Evolutionary conservation across 2,113 vertebrate species (phyloP), one percentile per base, ranked within the genome.

Genomic region (Esox niger): DNA sequence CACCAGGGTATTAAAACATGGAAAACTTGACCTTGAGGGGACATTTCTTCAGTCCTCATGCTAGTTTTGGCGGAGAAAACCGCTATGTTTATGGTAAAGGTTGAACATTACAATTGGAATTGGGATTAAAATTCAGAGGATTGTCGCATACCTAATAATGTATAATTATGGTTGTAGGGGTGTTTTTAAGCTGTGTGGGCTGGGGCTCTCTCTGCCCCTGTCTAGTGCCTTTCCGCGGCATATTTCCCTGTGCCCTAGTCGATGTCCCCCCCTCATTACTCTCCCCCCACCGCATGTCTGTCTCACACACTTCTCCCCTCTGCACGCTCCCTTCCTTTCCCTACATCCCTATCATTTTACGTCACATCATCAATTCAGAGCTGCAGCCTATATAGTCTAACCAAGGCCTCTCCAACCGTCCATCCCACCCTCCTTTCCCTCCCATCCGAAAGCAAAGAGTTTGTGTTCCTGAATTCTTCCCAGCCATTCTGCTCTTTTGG

Each of bases 181-280:
- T n/a, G n/a, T n/a, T n/a, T 4, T 70, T 43, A 54, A 23, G 25
- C 38, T 54, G 35, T 58, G 56, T 32, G 54, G 31, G 49, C 66
- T n/a, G n/a, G n/a, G n/a, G n/a, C 8, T 56, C 54, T 56, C 54
- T 57, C 55, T 57, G 10, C 55, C 55, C 0, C 55, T 57, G 23
- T 29, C 55, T 29, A 25, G 10, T 0, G 10, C 55, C 11, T 25
- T 57, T 15, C 21, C 49, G 8, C 49, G 8, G 20, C 21, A 54
- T 1, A 10, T 57, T 25, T 57, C 55, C 23, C 10, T 57, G n/a
- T 57, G 10, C 13, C 55, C 11, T 26, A 27, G 10, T 57, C 25
- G n/a, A n/a, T 57, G 23, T 57, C 25, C 55, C 10, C 55, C 8
- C 13, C 13, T 29, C 33, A 47, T n/a, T 2, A 25, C 43, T 64